These are phyloP conservation scores for Bungarus multicinctus DNA, from an alignment of 2,113 vertebrate species.

Conservation along the genomic window DNA sequence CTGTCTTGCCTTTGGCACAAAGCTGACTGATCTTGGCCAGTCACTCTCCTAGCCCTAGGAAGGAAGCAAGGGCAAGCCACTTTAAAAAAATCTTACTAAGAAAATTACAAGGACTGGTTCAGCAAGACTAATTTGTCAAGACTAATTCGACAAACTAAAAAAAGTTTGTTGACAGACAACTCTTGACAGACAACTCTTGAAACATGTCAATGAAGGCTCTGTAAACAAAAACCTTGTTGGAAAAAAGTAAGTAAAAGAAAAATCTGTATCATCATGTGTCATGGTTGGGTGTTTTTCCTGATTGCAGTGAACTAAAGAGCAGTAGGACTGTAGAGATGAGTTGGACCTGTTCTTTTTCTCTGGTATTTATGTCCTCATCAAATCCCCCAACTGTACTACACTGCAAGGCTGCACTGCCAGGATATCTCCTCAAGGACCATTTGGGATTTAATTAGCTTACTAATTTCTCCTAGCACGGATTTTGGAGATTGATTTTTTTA, in stretches of 20 bases:
- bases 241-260: not conserved
- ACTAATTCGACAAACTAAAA: not conserved
- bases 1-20: not conserved
- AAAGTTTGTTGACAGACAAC: not conserved
- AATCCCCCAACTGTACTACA: not conserved
- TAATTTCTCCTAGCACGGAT: not conserved
- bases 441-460: not conserved
- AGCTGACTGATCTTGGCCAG: not conserved
- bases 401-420: not conserved
- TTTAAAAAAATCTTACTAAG: not conserved
- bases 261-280: not conserved
- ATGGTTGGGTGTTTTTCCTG: not conserved
- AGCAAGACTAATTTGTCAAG: not conserved
- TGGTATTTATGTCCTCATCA: not conserved
- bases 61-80: not conserved
- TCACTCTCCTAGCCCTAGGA: not conserved
- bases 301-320: not conserved
- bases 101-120: not conserved
- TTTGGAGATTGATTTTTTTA: not conserved
- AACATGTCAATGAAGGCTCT: not conserved
- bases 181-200: not conserved
- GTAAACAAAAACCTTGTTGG: not conserved
- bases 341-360: not conserved
- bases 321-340: not conserved
- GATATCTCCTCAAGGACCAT: not conserved